Base-by-base conservation (phyloP, 2,888 invertebrate species). In the Lumbricus terrestris region DNA sequence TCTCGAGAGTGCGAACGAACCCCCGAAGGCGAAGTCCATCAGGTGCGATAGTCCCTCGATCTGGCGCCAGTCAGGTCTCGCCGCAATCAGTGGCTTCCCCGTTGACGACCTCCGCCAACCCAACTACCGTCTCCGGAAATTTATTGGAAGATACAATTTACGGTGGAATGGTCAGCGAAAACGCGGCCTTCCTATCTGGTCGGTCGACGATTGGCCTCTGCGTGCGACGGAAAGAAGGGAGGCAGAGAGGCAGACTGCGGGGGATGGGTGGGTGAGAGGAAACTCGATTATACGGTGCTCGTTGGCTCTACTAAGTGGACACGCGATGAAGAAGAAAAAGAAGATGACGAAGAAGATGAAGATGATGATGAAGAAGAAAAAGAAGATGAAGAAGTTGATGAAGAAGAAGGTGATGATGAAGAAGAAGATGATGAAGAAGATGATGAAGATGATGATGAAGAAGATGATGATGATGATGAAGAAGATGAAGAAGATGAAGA, bases 111-210 rank as follows among this genome's bases (percentile, higher is more conserved):
- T n/a, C 29, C 29, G 11, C 29, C 69, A n/a, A 54, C 54, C 42
- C 42, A 54, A 8, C n/a, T 13, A n/a, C 69, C 69, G 69, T 69
- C 69, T 69, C n/a, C 69, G n/a, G n/a, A 69, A 47, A 69, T 69
- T 29, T 69, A 69, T 69, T 69, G 69, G n/a, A 69, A 69, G n/a
- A 69, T 69, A 69, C n/a, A 69, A 69, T 69, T 69, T 69, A n/a
- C 69, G 69, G 69, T 69, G 69, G 69, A 69, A 69, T 69, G 69
- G 69, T 69, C 69, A n/a, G 69, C 69, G 69, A 69, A 69, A n/a
- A 69, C 69, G 8, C 29, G 69, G n/a, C 69, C 69, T 69, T 54
- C 11, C 54, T 54, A 29, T 54, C 54, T 54, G 54, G 6, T 16
- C 29, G 2, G 69, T n/a, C 29, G 69, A 69, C 69, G 29, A 69